Evolutionary conservation across 2,113 vertebrate species (phyloP).

Genomic region (Falco punctatus): DNA sequence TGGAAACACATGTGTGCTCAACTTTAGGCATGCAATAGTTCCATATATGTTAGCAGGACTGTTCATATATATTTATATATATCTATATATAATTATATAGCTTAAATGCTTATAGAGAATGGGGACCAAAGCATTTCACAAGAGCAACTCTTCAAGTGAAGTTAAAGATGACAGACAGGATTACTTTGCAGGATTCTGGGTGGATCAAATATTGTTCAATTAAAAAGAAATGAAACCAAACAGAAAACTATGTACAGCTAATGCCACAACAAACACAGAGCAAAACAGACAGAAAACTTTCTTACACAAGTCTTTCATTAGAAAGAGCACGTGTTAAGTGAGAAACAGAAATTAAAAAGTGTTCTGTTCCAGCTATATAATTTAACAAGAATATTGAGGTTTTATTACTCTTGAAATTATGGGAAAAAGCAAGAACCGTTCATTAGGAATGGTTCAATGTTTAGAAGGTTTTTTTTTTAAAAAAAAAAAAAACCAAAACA

Average conservation of each 20-base stretch:
- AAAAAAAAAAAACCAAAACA: background rate
- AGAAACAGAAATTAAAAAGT: background rate
- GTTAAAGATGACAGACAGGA: background rate
- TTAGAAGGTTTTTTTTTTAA: background rate
- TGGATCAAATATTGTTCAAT: background rate
- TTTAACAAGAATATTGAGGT: background rate
- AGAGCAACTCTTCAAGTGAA: background rate
- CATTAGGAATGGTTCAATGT: background rate
- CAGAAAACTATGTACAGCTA: background rate
- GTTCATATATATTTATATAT: background rate
- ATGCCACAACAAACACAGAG: slow-evolving; percentile 16
- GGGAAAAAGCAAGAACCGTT: background rate
- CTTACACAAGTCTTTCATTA: background rate
- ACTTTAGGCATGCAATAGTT: slow-evolving; percentile 9
- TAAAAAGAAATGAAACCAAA: slow-evolving; percentile 12
- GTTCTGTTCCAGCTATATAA: background rate
- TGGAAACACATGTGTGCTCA: slow-evolving; percentile 6
- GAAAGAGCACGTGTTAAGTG: background rate
- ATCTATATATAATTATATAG: background rate
- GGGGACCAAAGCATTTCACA: background rate
- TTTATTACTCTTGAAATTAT: background rate
- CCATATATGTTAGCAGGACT: background rate
- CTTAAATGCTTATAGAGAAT: background rate
- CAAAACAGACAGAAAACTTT: slow-evolving; percentile 9
- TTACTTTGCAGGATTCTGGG: background rate